Percentiles rank a stretch among this genome's conserved stretches.
These are phyloP conservation scores for Hoplodrina blanda DNA, from an alignment of 2,888 invertebrate genomes.

Conservation along the genomic window DNA sequence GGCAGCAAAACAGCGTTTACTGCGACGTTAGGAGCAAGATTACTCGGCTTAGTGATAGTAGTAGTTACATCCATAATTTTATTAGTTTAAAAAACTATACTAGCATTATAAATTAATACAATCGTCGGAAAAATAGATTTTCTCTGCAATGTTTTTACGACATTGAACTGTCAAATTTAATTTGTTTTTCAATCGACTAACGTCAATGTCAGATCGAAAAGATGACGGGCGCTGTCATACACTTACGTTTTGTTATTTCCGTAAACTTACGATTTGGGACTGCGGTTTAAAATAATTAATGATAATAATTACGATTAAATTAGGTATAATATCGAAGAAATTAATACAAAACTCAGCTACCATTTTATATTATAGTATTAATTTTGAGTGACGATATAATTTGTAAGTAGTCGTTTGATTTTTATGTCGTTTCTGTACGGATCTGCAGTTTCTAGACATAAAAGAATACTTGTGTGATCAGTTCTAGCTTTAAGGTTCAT, in stretches of 20 bases:
- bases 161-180: constrained; percentile 33
- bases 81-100: constrained; percentile 32
- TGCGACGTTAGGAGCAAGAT: constrained; percentile 88
- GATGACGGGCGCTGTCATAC: constrained; percentile 16
- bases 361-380: no score
- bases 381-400: no score
- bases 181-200: not conserved
- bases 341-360: no score
- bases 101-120: constrained; percentile 41
- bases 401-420: no score
- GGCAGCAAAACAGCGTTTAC: constrained; percentile 93
- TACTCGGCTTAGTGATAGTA: constrained; percentile 72
- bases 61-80: constrained; percentile 75
- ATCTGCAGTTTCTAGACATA: no score
- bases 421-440: no score
- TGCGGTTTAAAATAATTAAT: constrained; percentile 3
- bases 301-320: no score
- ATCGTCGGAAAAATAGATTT: constrained; percentile 31
- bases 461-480: no score
- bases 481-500: no score
- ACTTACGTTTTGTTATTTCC: constrained; percentile 37
- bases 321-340: no score
- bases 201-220: constrained; percentile 19
- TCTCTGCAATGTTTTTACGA: constrained; percentile 46
- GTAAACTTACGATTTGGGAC: not conserved